These are phyloP conservation scores for Odocoileus hemionus DNA, from an alignment of 2,113 vertebrate genomes.

Conservation along the genomic window DNA sequence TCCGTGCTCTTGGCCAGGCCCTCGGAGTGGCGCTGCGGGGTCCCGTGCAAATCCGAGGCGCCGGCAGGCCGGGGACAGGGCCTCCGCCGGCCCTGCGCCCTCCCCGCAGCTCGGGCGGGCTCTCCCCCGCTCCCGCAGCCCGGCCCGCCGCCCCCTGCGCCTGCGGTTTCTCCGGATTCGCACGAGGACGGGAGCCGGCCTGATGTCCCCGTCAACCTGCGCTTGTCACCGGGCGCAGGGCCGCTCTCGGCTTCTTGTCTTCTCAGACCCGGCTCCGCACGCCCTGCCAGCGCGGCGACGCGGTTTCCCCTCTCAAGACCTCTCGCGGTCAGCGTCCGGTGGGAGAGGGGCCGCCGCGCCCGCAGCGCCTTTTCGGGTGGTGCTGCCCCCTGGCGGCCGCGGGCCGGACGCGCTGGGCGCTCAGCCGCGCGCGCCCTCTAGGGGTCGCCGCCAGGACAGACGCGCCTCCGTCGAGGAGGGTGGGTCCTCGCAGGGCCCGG, in stretches of 20 bases:
- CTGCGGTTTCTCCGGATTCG: no score
- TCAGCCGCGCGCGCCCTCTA: neutral
- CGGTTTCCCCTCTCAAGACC: fast-evolving
- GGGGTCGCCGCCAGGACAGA: neutral
- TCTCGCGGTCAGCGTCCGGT: neutral
- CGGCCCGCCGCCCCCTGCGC: neutral
- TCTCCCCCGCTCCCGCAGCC: neutral
- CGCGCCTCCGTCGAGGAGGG: fast-evolving
- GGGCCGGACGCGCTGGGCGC: fast-evolving
- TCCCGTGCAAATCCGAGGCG: neutral
- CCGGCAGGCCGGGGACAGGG: neutral
- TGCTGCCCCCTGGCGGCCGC: conserved; percentile 5
- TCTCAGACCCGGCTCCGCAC: neutral
- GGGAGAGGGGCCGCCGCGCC: neutral
- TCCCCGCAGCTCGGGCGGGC: no score
- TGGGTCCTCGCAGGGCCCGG: fast-evolving
- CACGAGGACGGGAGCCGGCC: neutral
- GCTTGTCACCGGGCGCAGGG: neutral
- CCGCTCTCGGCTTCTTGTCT: neutral
- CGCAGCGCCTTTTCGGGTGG: neutral
- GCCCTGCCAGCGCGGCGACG: fast-evolving
- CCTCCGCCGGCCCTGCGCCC: neutral
- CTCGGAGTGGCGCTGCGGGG: neutral
- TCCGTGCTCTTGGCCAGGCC: neutral
- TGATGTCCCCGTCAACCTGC: neutral